Conservation (phyloP, 1,140 invertebrate species). For the Akabosia matsudoensis region DNA sequence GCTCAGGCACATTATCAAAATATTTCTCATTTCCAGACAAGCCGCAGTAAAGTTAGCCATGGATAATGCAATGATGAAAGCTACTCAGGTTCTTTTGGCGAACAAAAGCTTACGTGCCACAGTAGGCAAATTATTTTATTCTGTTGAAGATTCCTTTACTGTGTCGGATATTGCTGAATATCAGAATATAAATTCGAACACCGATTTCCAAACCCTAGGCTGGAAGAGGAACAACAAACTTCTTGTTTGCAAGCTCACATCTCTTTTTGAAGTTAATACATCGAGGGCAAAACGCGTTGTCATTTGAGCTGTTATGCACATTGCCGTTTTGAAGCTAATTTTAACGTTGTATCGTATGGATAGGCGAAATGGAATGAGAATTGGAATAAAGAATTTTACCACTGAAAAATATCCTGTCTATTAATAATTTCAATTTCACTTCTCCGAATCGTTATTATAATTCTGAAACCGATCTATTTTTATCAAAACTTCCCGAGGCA, state of each 20-base stretch:
- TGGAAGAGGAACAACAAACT: conserved; percentile 33
- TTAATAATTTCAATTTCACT: too few species aligned
- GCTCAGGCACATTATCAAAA: too few species aligned
- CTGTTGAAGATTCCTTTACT: conserved; percentile 26
- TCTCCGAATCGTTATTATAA: too few species aligned
- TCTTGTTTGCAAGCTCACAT: conserved; percentile 26
- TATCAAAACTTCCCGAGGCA: too few species aligned
- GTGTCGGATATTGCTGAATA: conserved; percentile 26
- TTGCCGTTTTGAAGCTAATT: too few species aligned
- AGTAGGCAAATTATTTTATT: conserved; percentile 29
- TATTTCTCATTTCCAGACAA: conserved; percentile 17
- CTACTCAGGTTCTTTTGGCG: conserved; percentile 20
- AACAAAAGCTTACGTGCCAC: not conserved
- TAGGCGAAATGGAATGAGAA: too few species aligned
- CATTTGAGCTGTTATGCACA: too few species aligned
- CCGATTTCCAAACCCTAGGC: conserved; percentile 30
- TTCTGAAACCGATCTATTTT: too few species aligned
- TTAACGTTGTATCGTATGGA: too few species aligned
- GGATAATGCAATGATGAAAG: conserved; percentile 28
- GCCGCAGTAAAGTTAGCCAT: conserved; percentile 19
- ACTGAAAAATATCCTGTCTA: too few species aligned
- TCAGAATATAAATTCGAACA: not conserved
- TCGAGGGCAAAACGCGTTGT: not conserved
- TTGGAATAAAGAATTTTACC: too few species aligned
- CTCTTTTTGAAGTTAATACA: conserved; percentile 33